These are phyloP conservation scores for Glareola pratincola DNA, from an alignment of 2,113 vertebrate species.

Conservation along the genomic window DNA sequence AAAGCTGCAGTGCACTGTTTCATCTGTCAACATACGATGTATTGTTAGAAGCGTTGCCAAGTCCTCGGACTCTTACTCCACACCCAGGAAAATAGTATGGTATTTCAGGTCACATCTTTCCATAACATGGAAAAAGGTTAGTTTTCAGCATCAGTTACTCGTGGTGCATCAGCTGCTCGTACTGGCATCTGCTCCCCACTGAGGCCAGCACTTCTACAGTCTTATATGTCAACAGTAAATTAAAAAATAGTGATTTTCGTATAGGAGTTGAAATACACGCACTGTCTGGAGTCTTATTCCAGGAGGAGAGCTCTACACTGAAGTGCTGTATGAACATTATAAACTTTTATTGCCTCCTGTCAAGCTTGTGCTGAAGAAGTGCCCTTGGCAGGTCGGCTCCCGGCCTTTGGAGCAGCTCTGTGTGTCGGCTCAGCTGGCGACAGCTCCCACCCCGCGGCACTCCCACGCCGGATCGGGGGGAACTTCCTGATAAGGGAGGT, in stretches of 20 bases:
- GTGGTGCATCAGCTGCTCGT: not conserved
- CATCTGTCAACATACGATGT: not conserved
- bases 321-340: not conserved
- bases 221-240: not conserved
- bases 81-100: not conserved
- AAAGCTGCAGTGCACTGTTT: not conserved
- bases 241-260: not conserved
- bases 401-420: not conserved
- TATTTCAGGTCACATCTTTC: not conserved
- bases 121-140: not conserved
- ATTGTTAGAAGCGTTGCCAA: not conserved
- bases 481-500: not conserved
- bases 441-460: not conserved
- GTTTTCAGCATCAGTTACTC: not conserved
- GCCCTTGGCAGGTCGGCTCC: not conserved
- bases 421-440: rapidly evolving
- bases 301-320: not conserved
- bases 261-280: not conserved
- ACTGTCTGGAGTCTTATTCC: not conserved
- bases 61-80: rapidly evolving
- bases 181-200: not conserved
- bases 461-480: rapidly evolving
- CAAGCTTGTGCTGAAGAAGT: not conserved
- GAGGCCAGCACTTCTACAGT: not conserved
- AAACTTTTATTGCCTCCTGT: not conserved